Conservation (phyloP, 2,113 vertebrate genomes). For the Pseudorasbora parva region DNA sequence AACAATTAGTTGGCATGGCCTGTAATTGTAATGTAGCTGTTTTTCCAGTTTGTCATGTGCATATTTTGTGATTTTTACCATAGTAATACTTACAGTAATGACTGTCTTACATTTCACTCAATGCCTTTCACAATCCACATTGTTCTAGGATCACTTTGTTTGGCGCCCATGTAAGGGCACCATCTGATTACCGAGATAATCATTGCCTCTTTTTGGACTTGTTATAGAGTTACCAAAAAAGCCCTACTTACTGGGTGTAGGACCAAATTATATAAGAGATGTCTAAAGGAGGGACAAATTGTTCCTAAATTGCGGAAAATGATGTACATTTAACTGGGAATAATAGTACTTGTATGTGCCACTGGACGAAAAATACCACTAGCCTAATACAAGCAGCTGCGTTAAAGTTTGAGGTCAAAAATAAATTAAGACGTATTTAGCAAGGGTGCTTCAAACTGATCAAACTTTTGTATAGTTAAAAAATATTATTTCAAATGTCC, state of each 20-base stretch:
- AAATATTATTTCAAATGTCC: not conserved
- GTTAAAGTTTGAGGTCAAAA: too few species aligned
- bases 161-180: constrained; percentile 40
- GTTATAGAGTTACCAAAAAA: constrained; percentile 24
- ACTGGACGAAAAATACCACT: not conserved
- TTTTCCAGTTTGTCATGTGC: constrained; percentile 17
- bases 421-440: not conserved
- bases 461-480: not conserved
- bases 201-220: not conserved
- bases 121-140: constrained; percentile 47
- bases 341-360: constrained; percentile 9
- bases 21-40: not conserved
- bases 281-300: constrained; percentile 43
- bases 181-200: constrained; percentile 58
- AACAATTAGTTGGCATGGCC: constrained; percentile 10
- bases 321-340: constrained; percentile 20
- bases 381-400: not conserved
- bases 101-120: constrained; percentile 11
- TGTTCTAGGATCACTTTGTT: constrained; percentile 69
- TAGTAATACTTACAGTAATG: not conserved
- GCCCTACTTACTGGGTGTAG: constrained; percentile 29
- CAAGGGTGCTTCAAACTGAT: too few species aligned
- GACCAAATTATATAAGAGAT: constrained; percentile 1
- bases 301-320: constrained; percentile 57
- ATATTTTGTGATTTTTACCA: not conserved